Evolutionary conservation across 2,113 vertebrate genomes (phyloP).

Genomic region (Sus scrofa): DNA sequence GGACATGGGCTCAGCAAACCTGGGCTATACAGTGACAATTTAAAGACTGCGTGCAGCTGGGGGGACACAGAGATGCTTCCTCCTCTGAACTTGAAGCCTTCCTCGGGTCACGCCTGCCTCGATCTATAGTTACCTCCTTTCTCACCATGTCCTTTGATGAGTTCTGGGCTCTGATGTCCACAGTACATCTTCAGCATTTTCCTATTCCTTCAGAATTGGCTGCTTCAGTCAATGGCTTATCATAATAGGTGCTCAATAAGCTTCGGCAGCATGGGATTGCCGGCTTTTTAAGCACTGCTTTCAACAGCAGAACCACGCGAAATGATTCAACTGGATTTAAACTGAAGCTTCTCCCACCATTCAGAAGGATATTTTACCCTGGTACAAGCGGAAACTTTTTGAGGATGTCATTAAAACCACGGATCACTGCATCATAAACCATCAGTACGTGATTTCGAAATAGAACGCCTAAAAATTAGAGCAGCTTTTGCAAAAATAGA

Average conservation of each 20-base stretch:
- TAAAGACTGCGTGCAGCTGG: neutral
- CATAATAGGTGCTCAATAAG: neutral
- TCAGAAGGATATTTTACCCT: neutral
- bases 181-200: accelerated
- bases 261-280: neutral
- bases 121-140: neutral
- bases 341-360: neutral
- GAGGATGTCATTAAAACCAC: neutral
- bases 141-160: neutral
- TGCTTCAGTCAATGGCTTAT: neutral
- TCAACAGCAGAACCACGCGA: neutral
- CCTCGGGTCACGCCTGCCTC: neutral
- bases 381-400: neutral
- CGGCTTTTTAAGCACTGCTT: neutral
- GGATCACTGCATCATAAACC: neutral
- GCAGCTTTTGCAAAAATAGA: neutral
- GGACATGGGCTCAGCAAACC: neutral
- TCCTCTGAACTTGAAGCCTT: neutral
- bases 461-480: neutral
- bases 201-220: neutral
- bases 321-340: neutral
- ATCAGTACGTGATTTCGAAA: neutral
- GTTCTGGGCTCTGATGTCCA: neutral
- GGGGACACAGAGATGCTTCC: neutral
- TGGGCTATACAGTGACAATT: neutral